Percentiles rank a stretch among this genome's conserved stretches.
These are phyloP conservation scores for Anisognathus igniventris DNA, from an alignment of 2,797 vertebrate genomes.

Conservation along the genomic window DNA sequence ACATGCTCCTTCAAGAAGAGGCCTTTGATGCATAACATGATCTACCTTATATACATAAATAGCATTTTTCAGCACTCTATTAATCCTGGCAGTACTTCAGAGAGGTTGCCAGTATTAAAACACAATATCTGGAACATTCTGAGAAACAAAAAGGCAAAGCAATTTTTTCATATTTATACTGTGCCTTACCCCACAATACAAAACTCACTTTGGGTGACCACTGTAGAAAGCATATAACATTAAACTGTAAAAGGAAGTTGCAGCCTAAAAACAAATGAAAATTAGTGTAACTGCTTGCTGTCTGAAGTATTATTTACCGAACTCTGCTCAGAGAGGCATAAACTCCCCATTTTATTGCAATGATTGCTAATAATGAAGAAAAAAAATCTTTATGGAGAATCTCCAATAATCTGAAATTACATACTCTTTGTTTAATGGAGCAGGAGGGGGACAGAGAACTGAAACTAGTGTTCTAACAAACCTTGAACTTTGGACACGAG, in stretches of 20 bases:
- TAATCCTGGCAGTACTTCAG: background rate
- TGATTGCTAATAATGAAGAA: background rate
- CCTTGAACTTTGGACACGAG: background rate
- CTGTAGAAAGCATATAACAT: background rate
- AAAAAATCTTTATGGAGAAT: background rate
- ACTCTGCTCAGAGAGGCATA: background rate
- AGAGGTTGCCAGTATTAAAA: background rate
- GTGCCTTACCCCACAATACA: background rate
- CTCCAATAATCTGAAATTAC: background rate
- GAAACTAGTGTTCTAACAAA: background rate
- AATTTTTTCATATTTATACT: background rate
- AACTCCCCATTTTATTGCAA: background rate
- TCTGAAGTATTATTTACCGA: background rate
- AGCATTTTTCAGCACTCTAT: background rate
- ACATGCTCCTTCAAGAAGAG: background rate
- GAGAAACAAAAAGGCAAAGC: background rate
- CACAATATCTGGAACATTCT: background rate
- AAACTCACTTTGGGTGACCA: background rate
- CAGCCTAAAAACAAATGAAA: background rate
- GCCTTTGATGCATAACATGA: background rate
- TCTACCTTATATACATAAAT: background rate
- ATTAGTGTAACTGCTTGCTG: background rate
- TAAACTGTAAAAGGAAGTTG: background rate
- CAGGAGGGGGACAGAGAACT: background rate
- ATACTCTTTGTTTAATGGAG: background rate